phyloP scores from a whole-genome alignment of 2,113 vertebrate genomes.

The Trematomus loennbergii region DNA sequence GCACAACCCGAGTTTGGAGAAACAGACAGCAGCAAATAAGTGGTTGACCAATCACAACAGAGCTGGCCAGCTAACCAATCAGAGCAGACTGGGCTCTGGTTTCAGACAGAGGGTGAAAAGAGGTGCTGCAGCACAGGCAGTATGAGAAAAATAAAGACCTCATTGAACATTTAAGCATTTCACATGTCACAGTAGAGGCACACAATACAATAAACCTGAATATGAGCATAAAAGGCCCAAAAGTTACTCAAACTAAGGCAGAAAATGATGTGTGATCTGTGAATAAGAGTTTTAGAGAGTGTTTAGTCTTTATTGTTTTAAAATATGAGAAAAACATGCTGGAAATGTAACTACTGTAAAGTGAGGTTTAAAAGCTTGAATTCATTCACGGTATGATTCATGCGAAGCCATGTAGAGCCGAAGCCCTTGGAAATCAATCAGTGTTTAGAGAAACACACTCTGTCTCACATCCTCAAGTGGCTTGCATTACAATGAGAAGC shows the following conservation, averaged over 20 bases:
- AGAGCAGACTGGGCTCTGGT: no score
- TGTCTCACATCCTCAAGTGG: constrained; percentile 48
- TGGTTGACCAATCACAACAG: no score
- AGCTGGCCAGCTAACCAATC: no score
- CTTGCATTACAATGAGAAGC: constrained; percentile 55
- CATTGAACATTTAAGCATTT: no score
- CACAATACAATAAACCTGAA: no score
- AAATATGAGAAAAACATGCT: neutral
- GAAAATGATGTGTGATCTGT: neutral
- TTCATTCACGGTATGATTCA: constrained; percentile 45
- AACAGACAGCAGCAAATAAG: no score
- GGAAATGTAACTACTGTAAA: constrained; percentile 23
- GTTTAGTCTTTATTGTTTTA: neutral
- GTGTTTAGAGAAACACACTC: constrained; percentile 53
- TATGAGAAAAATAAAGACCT: no score
- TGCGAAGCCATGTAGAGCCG: constrained; percentile 42
- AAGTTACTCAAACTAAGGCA: neutral
- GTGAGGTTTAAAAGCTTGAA: constrained; percentile 21
- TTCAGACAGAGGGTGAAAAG: no score
- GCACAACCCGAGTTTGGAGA: no score
- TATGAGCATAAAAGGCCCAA: no score
- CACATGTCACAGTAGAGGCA: no score
- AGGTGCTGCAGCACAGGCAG: no score
- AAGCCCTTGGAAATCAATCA: constrained; percentile 64
- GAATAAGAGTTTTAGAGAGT: neutral